A percentile compares a stretch with the other conserved stretches of the same genome.
Conservation (phyloP, 2,113 vertebrate genomes). For the Vombatus ursinus region DNA sequence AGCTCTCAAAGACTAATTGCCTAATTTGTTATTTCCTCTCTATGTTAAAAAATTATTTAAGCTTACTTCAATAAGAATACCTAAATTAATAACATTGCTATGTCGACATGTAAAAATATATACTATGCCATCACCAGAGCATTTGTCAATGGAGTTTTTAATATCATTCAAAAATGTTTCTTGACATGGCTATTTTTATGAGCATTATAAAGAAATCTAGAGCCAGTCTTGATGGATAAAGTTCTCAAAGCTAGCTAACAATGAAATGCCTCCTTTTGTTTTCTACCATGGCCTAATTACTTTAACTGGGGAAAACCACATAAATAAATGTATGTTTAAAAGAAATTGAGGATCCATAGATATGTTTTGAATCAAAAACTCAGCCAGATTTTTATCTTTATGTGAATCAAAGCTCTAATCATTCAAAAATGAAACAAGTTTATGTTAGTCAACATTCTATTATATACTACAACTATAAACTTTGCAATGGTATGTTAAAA, state of each 20-base stretch:
- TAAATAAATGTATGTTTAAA: not conserved
- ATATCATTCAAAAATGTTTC: constrained; percentile 6
- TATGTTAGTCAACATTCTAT: not conserved
- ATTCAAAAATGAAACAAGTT: constrained; percentile 22
- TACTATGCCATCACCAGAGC: not conserved
- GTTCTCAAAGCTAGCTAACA: constrained; percentile 4
- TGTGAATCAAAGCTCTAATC: not conserved
- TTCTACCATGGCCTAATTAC: not conserved
- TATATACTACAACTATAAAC: constrained; percentile 8
- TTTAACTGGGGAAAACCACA: not conserved
- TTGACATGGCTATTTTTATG: constrained; percentile 8
- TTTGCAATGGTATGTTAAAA: constrained; percentile 30
- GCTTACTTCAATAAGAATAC: not conserved
- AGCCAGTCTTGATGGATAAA: constrained; percentile 9
- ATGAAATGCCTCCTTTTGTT: not conserved
- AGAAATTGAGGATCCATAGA: constrained; percentile 5
- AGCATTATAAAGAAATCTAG: not conserved
- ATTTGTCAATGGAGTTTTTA: constrained; percentile 33
- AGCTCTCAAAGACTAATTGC: not conserved
- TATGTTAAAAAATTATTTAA: not conserved
- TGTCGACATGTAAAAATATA: constrained; percentile 3
- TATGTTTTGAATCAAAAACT: not conserved
- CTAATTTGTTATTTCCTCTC: not conserved
- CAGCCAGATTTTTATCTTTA: constrained; percentile 14
- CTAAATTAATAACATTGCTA: not conserved